Conservation (phyloP, 1,140 invertebrate genomes). For the Solenopsis fugax region DNA sequence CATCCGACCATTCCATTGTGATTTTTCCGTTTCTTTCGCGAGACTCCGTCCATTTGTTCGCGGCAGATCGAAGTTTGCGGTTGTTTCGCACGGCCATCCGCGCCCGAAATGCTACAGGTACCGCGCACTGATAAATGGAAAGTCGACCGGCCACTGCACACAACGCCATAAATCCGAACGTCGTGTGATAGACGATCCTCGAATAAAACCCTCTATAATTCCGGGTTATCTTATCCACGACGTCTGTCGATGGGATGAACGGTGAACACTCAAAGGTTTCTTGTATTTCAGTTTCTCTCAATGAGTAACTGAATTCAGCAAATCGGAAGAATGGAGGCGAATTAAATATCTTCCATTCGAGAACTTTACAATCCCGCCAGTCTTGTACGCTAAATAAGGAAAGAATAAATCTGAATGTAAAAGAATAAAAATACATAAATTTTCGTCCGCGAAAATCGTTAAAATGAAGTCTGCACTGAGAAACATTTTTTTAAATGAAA, state of each 20-base stretch:
- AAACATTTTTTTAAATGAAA: too few species aligned
- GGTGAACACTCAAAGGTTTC: constrained; percentile 32
- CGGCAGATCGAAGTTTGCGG: constrained; percentile 75
- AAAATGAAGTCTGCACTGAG: neutral
- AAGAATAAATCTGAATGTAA: neutral
- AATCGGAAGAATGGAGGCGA: neutral
- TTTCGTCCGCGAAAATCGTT: neutral
- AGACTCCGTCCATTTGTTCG: constrained; percentile 76
- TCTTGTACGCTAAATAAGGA: neutral
- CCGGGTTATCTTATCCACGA: constrained; percentile 62
- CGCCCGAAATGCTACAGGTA: constrained; percentile 71
- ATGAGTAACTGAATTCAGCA: neutral
- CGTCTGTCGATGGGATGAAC: constrained; percentile 64
- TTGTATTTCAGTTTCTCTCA: constrained; percentile 29
- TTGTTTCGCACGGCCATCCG: constrained; percentile 70
- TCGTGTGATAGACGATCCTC: constrained; percentile 64
- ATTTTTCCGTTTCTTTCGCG: constrained; percentile 74
- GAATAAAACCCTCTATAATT: constrained; percentile 73
- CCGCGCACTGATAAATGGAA: constrained; percentile 73
- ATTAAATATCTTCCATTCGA: constrained; percentile 7
- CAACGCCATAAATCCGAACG: constrained; percentile 69
- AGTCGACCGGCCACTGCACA: constrained; percentile 60
- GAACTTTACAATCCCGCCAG: neutral
- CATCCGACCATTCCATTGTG: constrained; percentile 71
- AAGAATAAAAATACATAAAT: neutral